phyloP scores from a whole-genome alignment of 1,140 invertebrate species.

The Batillaria attramentaria region DNA sequence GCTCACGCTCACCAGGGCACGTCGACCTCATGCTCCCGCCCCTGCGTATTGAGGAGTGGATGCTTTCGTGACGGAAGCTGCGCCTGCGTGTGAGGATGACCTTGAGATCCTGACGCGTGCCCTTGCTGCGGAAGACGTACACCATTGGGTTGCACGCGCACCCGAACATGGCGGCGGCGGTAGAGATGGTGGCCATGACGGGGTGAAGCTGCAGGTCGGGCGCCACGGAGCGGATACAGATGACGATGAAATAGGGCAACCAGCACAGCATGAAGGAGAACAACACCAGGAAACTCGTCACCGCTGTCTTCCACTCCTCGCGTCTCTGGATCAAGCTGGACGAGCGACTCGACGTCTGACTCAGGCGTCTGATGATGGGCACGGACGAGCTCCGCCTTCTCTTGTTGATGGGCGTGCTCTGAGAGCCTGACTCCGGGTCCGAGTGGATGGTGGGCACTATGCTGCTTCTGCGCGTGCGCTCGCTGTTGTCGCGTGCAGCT shows the following conservation, averaged over 20 bases:
- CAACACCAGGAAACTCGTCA: conserved; percentile 75
- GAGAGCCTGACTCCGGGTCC: conserved; percentile 10
- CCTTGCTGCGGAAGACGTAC: conserved; percentile 76
- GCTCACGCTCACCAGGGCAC: not conserved
- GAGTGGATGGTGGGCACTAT: conserved; percentile 65
- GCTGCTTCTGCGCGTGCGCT: conserved; percentile 79
- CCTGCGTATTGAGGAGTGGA: conserved; percentile 5
- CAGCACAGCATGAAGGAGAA: conserved; percentile 75
- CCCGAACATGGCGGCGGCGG: conserved; percentile 66
- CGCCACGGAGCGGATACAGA: conserved; percentile 63
- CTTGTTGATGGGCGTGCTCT: conserved; percentile 45
- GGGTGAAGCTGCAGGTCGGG: conserved; percentile 55
- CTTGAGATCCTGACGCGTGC: conserved; percentile 65
- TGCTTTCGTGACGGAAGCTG: conserved; percentile 22
- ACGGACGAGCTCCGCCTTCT: conserved; percentile 63
- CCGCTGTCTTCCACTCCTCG: conserved; percentile 76
- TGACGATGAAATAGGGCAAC: conserved; percentile 74
- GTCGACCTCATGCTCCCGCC: conserved; percentile 21
- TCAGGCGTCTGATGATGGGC: conserved; percentile 53
- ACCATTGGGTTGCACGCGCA: conserved; percentile 75
- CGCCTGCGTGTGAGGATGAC: conserved; percentile 43
- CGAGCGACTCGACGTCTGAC: conserved; percentile 61
- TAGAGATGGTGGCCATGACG: conserved; percentile 54
- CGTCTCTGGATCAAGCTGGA: conserved; percentile 65
- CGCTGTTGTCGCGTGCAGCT: conserved; percentile 80